These are phyloP conservation scores for Noctua pronuba DNA, from an alignment of 2,888 invertebrate species.

Conservation along the genomic window DNA sequence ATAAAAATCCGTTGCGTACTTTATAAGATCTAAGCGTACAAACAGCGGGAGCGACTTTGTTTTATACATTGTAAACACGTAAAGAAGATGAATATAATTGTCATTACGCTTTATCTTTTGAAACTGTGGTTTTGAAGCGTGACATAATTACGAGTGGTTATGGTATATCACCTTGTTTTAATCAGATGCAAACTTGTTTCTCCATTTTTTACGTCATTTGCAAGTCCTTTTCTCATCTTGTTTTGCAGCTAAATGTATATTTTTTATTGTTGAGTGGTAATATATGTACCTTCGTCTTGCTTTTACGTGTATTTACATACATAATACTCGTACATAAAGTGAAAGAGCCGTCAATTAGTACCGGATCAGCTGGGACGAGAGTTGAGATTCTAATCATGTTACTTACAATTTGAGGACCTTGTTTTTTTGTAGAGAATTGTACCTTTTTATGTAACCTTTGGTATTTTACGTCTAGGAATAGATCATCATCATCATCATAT, in stretches of 20 bases:
- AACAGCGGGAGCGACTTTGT: too few species aligned
- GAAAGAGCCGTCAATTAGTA: conserved; percentile 32
- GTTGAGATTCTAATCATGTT: conserved; percentile 16
- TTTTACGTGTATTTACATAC: neutral
- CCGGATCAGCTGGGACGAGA: conserved; percentile 14
- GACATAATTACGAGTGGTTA: neutral
- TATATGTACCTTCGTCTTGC: conserved; percentile 15
- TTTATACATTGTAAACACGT: too few species aligned
- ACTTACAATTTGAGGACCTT: neutral
- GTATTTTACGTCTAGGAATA: neutral
- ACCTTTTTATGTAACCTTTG: neutral
- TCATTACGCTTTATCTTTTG: neutral
- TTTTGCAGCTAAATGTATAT: conserved; percentile 26
- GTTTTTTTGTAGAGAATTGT: neutral
- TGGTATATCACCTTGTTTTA: conserved; percentile 22
- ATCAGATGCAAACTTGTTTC: conserved; percentile 22
- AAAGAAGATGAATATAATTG: neutral
- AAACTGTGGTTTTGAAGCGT: neutral
- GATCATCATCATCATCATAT: too few species aligned
- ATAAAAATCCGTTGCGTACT: too few species aligned
- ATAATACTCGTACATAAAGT: conserved; percentile 16
- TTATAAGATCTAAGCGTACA: too few species aligned
- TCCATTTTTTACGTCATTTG: conserved; percentile 20
- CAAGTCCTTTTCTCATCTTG: conserved; percentile 26
- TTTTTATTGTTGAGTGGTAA: conserved; percentile 21